These are phyloP conservation scores for Cyclopterus lumpus DNA, from an alignment of 2,797 vertebrate genomes.

Conservation along the genomic window DNA sequence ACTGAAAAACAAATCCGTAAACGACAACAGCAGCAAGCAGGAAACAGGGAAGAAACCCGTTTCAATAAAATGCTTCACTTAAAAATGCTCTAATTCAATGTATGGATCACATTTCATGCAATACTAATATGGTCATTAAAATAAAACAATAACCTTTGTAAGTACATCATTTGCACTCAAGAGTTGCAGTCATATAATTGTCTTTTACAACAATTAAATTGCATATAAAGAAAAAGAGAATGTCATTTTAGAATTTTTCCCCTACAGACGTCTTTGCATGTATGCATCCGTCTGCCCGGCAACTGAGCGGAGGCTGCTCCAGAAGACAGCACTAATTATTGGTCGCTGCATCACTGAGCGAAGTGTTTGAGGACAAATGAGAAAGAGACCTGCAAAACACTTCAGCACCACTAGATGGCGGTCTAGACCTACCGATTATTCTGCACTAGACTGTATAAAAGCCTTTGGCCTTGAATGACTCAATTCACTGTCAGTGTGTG, in stretches of 20 bases:
- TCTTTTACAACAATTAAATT: neutral
- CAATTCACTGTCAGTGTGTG: neutral
- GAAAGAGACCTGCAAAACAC: conserved; percentile 37
- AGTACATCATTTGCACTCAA: neutral
- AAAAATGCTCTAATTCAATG: neutral
- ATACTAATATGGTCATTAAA: neutral
- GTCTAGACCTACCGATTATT: neutral
- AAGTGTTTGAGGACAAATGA: conserved; percentile 67
- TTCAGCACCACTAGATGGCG: conserved; percentile 49
- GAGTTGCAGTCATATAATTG: neutral
- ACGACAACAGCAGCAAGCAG: conserved; percentile 31
- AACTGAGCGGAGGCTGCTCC: conserved; percentile 62
- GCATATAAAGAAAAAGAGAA: neutral
- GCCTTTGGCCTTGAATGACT: neutral
- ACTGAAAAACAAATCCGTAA: conserved; percentile 51
- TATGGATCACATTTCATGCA: neutral
- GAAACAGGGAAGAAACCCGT: conserved; percentile 1
- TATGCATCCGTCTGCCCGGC: conserved; percentile 68
- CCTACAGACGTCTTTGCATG: conserved; percentile 16
- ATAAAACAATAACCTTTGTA: neutral
- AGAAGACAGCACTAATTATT: conserved; percentile 69
- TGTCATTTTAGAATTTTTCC: neutral
- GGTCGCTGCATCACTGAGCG: conserved; percentile 53
- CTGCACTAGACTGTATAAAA: neutral
- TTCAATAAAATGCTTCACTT: neutral